Percentiles rank a stretch among this genome's conserved stretches.
phyloP scores from a whole-genome alignment of 2,888 invertebrate species.

The Ditylenchus weischeri region DNA sequence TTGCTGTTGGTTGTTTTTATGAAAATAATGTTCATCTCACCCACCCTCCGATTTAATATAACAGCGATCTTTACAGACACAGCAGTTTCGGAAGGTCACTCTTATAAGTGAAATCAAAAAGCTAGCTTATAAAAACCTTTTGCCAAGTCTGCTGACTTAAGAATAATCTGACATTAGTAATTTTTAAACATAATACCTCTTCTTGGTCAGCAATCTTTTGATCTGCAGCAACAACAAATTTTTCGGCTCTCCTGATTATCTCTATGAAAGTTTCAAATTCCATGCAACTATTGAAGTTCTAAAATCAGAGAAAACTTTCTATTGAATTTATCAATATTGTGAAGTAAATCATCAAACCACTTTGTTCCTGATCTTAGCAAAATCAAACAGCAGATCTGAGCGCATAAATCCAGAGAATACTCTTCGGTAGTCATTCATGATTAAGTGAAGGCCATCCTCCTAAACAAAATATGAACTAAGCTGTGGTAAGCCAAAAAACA shows the following conservation, averaged over 20 bases:
- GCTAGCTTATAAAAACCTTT: too few species aligned
- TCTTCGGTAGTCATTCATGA: slow-evolving; percentile 28
- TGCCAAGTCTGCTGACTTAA: too few species aligned
- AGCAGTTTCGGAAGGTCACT: too few species aligned
- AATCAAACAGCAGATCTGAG: slow-evolving; percentile 21
- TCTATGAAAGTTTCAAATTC: slow-evolving; percentile 8
- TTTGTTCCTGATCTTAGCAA: slow-evolving; percentile 8
- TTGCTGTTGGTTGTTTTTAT: too few species aligned
- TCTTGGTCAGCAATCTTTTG: slow-evolving; percentile 13
- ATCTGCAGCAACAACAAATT: slow-evolving; percentile 14
- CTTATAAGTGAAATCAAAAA: too few species aligned
- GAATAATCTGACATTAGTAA: too few species aligned
- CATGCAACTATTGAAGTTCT: slow-evolving; percentile 16
- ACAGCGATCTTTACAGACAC: too few species aligned
- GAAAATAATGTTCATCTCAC: too few species aligned
- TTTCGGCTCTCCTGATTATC: slow-evolving; percentile 11
- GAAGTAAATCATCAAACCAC: slow-evolving; percentile 12
- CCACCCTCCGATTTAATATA: too few species aligned
- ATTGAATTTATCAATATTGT: not conserved
- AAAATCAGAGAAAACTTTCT: not conserved
- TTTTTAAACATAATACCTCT: not conserved
- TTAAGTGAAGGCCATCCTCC: slow-evolving; percentile 28
- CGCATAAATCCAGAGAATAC: slow-evolving; percentile 24
- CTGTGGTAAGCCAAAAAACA: not conserved
- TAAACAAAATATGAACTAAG: not conserved